phyloP scores from a whole-genome alignment of 2,113 vertebrate genomes.

The Mesitornis unicolor region DNA sequence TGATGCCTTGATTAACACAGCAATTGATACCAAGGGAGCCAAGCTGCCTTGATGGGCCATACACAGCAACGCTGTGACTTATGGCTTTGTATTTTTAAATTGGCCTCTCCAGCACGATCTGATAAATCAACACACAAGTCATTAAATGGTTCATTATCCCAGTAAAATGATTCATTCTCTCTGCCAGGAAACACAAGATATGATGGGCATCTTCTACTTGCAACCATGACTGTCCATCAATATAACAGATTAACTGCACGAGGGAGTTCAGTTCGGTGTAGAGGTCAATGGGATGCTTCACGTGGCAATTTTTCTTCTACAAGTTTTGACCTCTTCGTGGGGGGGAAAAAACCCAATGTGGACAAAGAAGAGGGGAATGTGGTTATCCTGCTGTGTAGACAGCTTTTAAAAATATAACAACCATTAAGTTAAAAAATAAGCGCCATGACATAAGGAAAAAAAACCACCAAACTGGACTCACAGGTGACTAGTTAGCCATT shows the following conservation, averaged over 20 bases:
- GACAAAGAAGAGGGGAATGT: neutral
- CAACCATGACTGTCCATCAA: conserved; percentile 50
- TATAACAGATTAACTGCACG: conserved; percentile 57
- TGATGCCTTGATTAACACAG: conserved; percentile 40
- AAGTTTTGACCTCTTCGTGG: conserved; percentile 3
- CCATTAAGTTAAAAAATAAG: neutral
- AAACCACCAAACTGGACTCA: neutral
- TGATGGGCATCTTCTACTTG: conserved; percentile 25
- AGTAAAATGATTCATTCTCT: conserved; percentile 77
- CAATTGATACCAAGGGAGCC: neutral
- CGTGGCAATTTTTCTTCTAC: neutral
- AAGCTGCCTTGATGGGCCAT: neutral
- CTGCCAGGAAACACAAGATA: conserved; percentile 61
- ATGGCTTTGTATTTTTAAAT: conserved; percentile 73
- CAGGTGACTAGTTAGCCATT: neutral
- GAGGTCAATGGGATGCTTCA: conserved; percentile 52
- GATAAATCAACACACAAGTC: conserved; percentile 85
- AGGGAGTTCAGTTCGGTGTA: conserved; percentile 17
- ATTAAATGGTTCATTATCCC: conserved; percentile 84
- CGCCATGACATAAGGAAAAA: neutral
- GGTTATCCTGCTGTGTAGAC: neutral
- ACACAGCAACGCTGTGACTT: conserved; percentile 58
- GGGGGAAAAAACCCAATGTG: neutral
- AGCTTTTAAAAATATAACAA: neutral
- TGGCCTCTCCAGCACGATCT: conserved; percentile 69